A percentile compares a stretch with the other conserved stretches of the same genome.
Evolutionary conservation across 1,140 invertebrate genomes (phyloP).

Genomic region (Phenacoccus solenopsis): DNA sequence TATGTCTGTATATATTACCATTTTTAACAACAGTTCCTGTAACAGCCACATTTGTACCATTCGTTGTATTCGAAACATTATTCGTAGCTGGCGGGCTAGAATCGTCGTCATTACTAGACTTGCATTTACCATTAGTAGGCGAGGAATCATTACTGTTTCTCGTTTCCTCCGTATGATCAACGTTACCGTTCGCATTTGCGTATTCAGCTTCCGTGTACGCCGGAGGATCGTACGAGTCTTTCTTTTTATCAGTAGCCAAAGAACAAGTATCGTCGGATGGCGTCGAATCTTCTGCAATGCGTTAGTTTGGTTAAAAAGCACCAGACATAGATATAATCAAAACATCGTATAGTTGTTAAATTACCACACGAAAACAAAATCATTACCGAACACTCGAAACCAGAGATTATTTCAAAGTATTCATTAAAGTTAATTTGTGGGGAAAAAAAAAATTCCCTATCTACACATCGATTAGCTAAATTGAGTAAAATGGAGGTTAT

Average conservation of each 20-base stretch:
- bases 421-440: too few relatives aligned
- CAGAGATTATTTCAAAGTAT: too few relatives aligned
- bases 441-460: too few relatives aligned
- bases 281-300: slow-evolving; percentile 19
- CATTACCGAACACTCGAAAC: too few relatives aligned
- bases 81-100: background rate
- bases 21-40: slow-evolving; percentile 10
- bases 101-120: background rate
- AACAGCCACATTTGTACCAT: background rate
- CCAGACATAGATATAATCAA: background rate
- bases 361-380: background rate
- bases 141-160: background rate
- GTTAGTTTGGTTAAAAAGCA: slow-evolving; percentile 11
- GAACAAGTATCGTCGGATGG: background rate
- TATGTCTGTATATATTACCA: slow-evolving; percentile 11
- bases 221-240: slow-evolving; percentile 18
- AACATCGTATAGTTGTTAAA: background rate
- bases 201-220: slow-evolving; percentile 13
- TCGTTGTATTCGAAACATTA: background rate
- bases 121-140: background rate
- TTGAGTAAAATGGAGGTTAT: background rate
- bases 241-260: slow-evolving; percentile 6
- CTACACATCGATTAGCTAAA: too few relatives aligned
- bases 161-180: background rate
- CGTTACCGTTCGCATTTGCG: slow-evolving; percentile 7